Conservation (phyloP, 2,113 vertebrate species). For the Mastomys coucha region DNA sequence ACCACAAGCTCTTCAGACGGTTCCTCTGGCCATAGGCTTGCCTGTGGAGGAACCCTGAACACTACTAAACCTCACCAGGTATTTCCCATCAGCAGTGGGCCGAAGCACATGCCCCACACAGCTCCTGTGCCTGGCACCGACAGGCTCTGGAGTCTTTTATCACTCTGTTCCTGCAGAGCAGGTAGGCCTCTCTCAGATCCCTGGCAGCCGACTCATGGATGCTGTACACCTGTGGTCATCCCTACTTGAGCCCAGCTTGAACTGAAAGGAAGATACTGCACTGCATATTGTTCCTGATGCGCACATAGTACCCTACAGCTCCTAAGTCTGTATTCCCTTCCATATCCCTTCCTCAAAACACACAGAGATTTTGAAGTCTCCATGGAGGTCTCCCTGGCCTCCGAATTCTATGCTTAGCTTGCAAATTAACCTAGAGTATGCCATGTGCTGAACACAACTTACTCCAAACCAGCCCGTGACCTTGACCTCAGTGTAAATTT, state of each 20-base stretch:
- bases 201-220: background rate
- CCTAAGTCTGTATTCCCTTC: background rate
- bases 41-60: background rate
- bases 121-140: background rate
- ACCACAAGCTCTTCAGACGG: background rate
- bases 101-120: rapidly evolving
- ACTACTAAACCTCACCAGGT: background rate
- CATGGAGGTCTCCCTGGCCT: background rate
- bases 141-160: background rate
- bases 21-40: background rate
- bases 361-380: background rate
- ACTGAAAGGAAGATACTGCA: background rate
- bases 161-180: background rate
- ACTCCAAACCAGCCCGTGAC: background rate
- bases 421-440: background rate
- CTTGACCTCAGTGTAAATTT: background rate
- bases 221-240: background rate
- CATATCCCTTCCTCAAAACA: background rate
- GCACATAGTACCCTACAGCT: too few relatives aligned
- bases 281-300: background rate
- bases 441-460: background rate
- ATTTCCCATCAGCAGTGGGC: background rate
- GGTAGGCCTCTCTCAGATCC: background rate
- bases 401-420: background rate
- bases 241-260: too few relatives aligned